A percentile compares a stretch with the other conserved stretches of the same genome.
phyloP scores from a whole-genome alignment of 92 coral and sea anemone genomes.

The Actinernus sp. region DNA sequence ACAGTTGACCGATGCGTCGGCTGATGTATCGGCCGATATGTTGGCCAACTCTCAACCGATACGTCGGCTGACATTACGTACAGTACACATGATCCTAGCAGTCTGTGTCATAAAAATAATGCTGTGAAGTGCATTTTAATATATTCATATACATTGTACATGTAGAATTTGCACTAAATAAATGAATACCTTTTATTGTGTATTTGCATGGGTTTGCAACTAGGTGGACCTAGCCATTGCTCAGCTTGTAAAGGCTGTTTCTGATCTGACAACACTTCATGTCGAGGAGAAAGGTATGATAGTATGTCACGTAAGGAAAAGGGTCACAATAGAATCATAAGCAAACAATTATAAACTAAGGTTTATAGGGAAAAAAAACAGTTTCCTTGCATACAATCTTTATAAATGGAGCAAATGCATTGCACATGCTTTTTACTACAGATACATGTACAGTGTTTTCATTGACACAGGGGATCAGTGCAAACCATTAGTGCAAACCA shows the following conservation, averaged over 20 bases:
- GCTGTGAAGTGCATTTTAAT: background rate
- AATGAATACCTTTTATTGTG: background rate
- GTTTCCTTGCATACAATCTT: too few species aligned
- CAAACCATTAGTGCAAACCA: background rate
- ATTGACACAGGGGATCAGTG: background rate
- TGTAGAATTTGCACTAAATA: too few species aligned
- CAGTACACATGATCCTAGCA: background rate
- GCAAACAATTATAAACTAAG: too few species aligned
- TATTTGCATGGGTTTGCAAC: too few species aligned
- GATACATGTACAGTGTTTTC: background rate
- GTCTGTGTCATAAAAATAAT: background rate
- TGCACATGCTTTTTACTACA: background rate
- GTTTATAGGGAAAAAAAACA: too few species aligned
- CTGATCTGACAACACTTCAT: conserved; percentile 70
- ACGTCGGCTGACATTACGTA: background rate
- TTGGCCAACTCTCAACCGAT: too few species aligned
- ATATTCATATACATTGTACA: too few species aligned
- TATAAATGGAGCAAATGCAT: too few species aligned
- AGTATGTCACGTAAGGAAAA: background rate
- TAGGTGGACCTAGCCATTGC: conserved; percentile 60
- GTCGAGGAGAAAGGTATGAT: conserved; percentile 7
- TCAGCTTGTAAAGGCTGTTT: conserved; percentile 60
- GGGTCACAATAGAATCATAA: background rate
- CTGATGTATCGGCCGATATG: too few species aligned
- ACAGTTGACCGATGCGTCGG: too few species aligned